Percentiles rank a stretch among this genome's conserved stretches.
phyloP scores from a whole-genome alignment of 1,140 invertebrate species.

The Colletes gigas region DNA sequence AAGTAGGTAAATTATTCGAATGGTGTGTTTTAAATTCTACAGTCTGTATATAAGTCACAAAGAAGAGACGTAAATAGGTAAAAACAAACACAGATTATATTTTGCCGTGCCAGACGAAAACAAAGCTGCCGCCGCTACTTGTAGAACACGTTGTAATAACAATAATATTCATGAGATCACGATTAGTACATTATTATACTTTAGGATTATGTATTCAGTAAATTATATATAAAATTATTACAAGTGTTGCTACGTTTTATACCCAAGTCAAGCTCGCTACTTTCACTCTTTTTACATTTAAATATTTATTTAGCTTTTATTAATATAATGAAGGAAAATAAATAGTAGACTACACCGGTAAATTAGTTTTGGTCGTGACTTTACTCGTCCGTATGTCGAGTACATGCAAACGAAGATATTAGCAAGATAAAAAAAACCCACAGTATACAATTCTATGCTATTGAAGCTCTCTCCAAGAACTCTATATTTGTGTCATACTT shows the following conservation, averaged over 20 bases:
- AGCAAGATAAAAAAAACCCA: too few species aligned
- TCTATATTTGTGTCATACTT: too few species aligned
- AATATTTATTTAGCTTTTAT: too few species aligned
- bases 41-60: neutral
- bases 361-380: too few species aligned
- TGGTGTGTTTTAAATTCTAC: too few species aligned
- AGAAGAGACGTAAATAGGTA: slow-evolving; percentile 3
- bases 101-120: slow-evolving; percentile 73
- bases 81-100: slow-evolving; percentile 58
- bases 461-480: too few species aligned
- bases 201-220: slow-evolving; percentile 72
- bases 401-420: too few species aligned
- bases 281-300: neutral
- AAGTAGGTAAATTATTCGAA: too few species aligned
- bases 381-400: too few species aligned
- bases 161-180: slow-evolving; percentile 54
- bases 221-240: slow-evolving; percentile 71
- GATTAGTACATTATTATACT: slow-evolving; percentile 59
- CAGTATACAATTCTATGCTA: too few species aligned
- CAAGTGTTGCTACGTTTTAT: neutral
- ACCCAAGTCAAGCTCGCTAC: neutral
- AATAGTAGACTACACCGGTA: too few species aligned
- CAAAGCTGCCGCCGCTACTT: slow-evolving; percentile 70
- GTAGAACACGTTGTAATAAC: slow-evolving; percentile 63
- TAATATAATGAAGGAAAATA: neutral